Evolutionary conservation across 1,140 invertebrate genomes (phyloP), one percentile per base, ranked within the genome.

Genomic region (Philopotamus ludificatus): DNA sequence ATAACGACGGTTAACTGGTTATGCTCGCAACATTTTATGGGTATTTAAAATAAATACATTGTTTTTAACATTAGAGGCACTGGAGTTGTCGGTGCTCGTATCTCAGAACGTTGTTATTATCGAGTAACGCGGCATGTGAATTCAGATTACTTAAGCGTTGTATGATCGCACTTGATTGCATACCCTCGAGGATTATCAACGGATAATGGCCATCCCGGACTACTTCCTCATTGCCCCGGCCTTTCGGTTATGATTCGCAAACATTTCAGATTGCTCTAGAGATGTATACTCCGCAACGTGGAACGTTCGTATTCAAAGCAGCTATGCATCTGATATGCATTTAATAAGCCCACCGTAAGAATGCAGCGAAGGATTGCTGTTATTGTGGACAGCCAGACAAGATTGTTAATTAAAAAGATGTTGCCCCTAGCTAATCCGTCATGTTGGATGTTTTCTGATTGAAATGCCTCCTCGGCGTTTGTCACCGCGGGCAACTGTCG

Each of bases 161-260:
- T 57, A 16, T 57, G 53, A 57, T 57, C 23, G 53, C 53, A 42
- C 28, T 41, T 57, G 53, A 57, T 57, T 57, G 53, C 28, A 22
- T 41, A 41, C 53, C 10, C 26, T 12, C 21, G 18, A n/a, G 53
- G 28, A 34, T 34, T 7, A 34, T 12, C 4, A 34, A 34, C 4
- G 28, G 28, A 34, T 7, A 34, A 34, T 34, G 28, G 28, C 28
- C 28, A 12, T 34, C 4, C 4, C 4, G 28, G 4, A 34, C 4
- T 34, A 34, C 28, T 34, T 34, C 28, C 28, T 4, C 28, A 34
- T 34, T 34, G 28, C 12, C 4, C 28, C 4, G 12, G n/a, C 28
- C 28, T 12, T 34, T 34, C 12, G 28, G 4, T 4, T 4, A 34
- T 34, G 28, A 34, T 34, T 34, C 12, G 28, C 28, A 34, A 34